These are phyloP conservation scores for Drymonia ruficornis DNA, from an alignment of 2,888 invertebrate genomes.

Conservation along the genomic window DNA sequence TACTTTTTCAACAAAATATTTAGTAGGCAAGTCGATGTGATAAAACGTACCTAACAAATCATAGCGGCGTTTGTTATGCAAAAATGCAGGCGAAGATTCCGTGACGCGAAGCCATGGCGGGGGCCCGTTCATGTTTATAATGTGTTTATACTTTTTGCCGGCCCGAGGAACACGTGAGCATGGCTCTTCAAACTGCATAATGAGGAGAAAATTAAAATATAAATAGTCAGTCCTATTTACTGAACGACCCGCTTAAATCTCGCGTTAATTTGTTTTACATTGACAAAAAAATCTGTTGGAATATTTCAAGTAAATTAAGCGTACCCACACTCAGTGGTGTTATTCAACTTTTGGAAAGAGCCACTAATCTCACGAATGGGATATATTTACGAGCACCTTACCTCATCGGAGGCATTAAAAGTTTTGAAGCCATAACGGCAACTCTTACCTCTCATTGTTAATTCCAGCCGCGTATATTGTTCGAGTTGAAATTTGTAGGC, in stretches of 20 bases:
- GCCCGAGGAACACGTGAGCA: conserved; percentile 55
- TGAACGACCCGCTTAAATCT: conserved; percentile 22
- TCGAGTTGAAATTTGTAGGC: conserved; percentile 81
- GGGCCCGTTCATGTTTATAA: conserved; percentile 68
- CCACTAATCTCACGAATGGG: conserved; percentile 73
- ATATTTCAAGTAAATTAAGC: conserved; percentile 55
- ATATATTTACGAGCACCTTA: conserved; percentile 73
- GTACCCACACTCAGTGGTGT: conserved; percentile 45
- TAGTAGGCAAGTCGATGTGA: conserved; percentile 48
- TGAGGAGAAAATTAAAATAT: conserved; percentile 58
- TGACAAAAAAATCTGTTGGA: conserved; percentile 34
- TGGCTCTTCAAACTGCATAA: conserved; percentile 53
- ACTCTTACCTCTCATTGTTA: conserved; percentile 77
- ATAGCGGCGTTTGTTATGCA: conserved; percentile 75
- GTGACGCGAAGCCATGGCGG: conserved; percentile 72
- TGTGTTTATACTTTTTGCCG: conserved; percentile 71
- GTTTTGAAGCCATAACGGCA: conserved; percentile 75
- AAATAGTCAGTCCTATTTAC: conserved; percentile 39
- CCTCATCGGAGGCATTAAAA: conserved; percentile 82
- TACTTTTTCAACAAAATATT: conserved; percentile 45
- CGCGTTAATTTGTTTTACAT: conserved; percentile 15
- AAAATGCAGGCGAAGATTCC: conserved; percentile 78
- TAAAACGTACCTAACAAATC: conserved; percentile 67
- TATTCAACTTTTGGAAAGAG: conserved; percentile 67
- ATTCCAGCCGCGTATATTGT: conserved; percentile 81